Conservation (phyloP, 1,140 invertebrate species). For the Drosophila quadrilineata region DNA sequence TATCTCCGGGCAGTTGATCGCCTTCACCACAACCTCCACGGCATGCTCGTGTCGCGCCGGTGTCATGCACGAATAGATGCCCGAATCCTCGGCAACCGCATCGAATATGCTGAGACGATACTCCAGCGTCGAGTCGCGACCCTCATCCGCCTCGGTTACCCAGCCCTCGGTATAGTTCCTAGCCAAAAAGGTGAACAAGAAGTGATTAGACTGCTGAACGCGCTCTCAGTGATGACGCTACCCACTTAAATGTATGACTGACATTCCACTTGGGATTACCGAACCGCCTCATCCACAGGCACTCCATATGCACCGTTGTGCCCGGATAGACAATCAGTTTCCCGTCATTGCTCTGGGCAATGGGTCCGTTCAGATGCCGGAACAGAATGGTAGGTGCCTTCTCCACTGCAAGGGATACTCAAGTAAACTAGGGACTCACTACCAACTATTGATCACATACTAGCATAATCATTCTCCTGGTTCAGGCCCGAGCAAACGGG, state of each 20-base stretch:
- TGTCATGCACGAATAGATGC: conserved; percentile 90
- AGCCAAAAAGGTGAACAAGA: neutral
- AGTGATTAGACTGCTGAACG: neutral
- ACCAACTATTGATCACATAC: conserved; percentile 83
- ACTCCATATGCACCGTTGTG: conserved; percentile 92
- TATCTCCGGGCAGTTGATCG: conserved; percentile 88
- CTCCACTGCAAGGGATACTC: conserved; percentile 84
- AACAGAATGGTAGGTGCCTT: conserved; percentile 93
- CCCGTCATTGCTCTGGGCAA: conserved; percentile 92
- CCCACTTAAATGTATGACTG: conserved; percentile 86
- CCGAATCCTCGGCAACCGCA: conserved; percentile 90
- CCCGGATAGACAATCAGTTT: conserved; percentile 92
- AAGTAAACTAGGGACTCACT: neutral
- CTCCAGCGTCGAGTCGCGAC: conserved; percentile 89
- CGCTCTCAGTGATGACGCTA: conserved; percentile 5
- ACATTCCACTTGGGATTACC: conserved; percentile 92
- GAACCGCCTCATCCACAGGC: conserved; percentile 91
- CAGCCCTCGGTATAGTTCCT: conserved; percentile 91
- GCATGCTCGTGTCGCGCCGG: conserved; percentile 90
- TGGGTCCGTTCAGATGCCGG: conserved; percentile 89
- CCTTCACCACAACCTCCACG: conserved; percentile 90
- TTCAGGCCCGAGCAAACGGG: conserved; percentile 90
- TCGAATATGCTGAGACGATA: conserved; percentile 91
- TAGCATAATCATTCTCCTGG: conserved; percentile 92
- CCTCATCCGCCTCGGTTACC: conserved; percentile 90